Conservation (phyloP, 2,113 vertebrate genomes). For the Pangasianodon hypophthalmus region DNA sequence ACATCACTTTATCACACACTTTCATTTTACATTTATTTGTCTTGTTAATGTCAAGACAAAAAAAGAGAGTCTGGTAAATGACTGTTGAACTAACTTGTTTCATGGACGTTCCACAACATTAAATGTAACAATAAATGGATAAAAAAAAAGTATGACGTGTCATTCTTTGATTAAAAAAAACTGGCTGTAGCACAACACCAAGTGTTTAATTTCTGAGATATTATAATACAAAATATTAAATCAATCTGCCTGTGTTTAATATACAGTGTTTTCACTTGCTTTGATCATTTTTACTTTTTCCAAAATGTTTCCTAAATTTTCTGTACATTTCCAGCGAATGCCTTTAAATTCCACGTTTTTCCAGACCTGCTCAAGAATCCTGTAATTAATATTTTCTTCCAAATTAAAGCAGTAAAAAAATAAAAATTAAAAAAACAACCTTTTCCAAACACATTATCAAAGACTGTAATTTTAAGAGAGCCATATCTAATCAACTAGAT, state of each 20-base stretch:
- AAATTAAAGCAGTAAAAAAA: background rate
- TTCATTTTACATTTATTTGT: background rate
- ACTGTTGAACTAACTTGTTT: background rate
- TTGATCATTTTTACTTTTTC: background rate
- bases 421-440: background rate
- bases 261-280: background rate
- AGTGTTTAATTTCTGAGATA: background rate
- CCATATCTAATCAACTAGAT: background rate
- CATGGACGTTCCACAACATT: background rate
- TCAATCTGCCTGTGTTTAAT: background rate
- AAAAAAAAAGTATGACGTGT: background rate
- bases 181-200: background rate
- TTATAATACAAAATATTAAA: background rate
- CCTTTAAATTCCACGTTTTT: background rate
- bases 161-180: background rate
- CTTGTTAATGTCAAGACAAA: background rate
- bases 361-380: background rate
- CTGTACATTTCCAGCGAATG: background rate
- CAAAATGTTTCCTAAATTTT: background rate
- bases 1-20: background rate
- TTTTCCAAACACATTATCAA: background rate
- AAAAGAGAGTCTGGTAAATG: background rate
- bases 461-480: background rate
- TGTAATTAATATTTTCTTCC: background rate
- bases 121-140: background rate